phyloP scores from a whole-genome alignment of 1,140 invertebrate species.

The Diabrotica virgifera region DNA sequence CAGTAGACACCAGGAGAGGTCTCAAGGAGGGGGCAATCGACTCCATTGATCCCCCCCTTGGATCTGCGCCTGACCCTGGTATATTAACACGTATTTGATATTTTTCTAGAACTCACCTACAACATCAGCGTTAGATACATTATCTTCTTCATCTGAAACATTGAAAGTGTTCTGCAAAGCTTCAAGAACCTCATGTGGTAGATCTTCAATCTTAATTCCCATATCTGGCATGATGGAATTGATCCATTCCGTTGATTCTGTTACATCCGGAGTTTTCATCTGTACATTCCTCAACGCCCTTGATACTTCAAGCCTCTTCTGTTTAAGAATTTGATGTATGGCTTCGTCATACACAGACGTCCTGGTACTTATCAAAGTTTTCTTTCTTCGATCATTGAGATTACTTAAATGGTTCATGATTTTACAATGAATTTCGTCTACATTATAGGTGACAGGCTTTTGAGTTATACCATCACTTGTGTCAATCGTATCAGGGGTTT shows the following conservation, averaged over 20 bases:
- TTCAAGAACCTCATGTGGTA: slow-evolving; percentile 39
- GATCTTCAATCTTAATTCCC: slow-evolving; percentile 41
- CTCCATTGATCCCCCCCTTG: too few species aligned
- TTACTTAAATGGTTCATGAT: slow-evolving; percentile 41
- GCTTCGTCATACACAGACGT: slow-evolving; percentile 36
- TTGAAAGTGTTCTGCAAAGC: slow-evolving; percentile 33
- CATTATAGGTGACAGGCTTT: slow-evolving; percentile 20
- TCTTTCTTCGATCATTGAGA: slow-evolving; percentile 36
- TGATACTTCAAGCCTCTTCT: slow-evolving; percentile 40
- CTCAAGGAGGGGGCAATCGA: too few species aligned
- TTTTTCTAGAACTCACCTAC: too few species aligned
- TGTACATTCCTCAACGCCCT: slow-evolving; percentile 37
- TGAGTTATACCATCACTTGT: slow-evolving; percentile 16
- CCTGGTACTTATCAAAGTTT: slow-evolving; percentile 37
- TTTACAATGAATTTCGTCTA: slow-evolving; percentile 38
- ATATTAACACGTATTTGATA: too few species aligned
- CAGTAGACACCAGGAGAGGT: too few species aligned
- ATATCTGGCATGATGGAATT: slow-evolving; percentile 42
- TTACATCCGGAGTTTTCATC: slow-evolving; percentile 14
- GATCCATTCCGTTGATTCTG: slow-evolving; percentile 28
- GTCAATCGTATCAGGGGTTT: too few species aligned
- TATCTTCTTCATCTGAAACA: too few species aligned
- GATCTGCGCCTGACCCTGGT: too few species aligned
- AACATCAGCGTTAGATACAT: too few species aligned
- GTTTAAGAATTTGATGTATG: slow-evolving; percentile 38